These are phyloP conservation scores for Ectemnius lituratus DNA, from an alignment of 2,888 invertebrate genomes.

Conservation along the genomic window DNA sequence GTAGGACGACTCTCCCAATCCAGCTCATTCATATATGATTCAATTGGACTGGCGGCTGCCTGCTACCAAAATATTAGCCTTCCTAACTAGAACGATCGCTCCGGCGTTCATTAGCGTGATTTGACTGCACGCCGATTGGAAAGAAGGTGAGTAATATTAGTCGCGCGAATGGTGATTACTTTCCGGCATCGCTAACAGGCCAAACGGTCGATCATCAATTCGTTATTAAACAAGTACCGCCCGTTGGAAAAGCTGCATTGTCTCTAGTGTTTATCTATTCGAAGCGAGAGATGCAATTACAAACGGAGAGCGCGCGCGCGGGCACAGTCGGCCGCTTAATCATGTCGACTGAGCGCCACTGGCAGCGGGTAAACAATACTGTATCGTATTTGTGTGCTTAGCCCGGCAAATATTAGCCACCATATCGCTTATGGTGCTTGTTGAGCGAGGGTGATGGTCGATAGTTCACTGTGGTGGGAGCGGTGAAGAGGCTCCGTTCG, in stretches of 20 bases:
- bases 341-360: slow-evolving; percentile 66
- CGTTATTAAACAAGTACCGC: slow-evolving; percentile 22
- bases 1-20: background rate
- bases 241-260: slow-evolving; percentile 9
- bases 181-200: background rate
- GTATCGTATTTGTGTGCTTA: slow-evolving; percentile 75
- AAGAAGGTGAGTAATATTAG: background rate
- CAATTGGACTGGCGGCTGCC: background rate
- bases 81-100: background rate
- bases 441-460: slow-evolving; percentile 69
- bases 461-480: slow-evolving; percentile 52
- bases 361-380: slow-evolving; percentile 68
- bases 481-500: slow-evolving; percentile 49
- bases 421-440: slow-evolving; percentile 76
- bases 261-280: background rate
- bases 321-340: slow-evolving; percentile 27
- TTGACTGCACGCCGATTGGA: background rate
- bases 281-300: slow-evolving; percentile 33
- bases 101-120: background rate
- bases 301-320: slow-evolving; percentile 15
- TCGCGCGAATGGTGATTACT: no score
- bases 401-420: slow-evolving; percentile 76
- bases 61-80: background rate
- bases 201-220: slow-evolving; percentile 14
- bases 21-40: background rate